Conservation (phyloP, 1,140 invertebrate species). For the Cataglyphis hispanica region DNA sequence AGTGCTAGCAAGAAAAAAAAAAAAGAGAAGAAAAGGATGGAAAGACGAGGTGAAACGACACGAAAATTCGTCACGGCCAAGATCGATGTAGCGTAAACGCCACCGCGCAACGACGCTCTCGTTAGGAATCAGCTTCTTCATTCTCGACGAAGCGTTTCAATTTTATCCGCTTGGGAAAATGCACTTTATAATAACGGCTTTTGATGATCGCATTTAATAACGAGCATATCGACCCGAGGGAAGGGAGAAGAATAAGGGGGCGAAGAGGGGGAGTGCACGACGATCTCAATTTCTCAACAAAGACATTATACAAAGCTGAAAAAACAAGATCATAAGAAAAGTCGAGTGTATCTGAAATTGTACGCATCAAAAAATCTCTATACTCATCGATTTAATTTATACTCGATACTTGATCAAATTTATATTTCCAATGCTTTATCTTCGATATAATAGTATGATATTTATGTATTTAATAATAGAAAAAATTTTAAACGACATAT, state of each 20-base stretch:
- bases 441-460: not conserved
- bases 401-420: too few relatives aligned
- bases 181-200: constrained; percentile 16
- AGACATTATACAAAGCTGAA: not conserved
- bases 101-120: constrained; percentile 31
- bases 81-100: constrained; percentile 67
- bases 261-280: not conserved
- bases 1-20: not conserved
- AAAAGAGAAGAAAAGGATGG: constrained; percentile 16
- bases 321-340: constrained; percentile 1
- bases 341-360: not conserved
- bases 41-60: constrained; percentile 42
- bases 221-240: not conserved
- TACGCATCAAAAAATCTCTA: not conserved
- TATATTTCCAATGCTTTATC: not conserved
- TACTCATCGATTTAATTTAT: too few relatives aligned
- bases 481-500: not conserved
- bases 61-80: constrained; percentile 66
- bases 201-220: constrained; percentile 39
- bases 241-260: too few relatives aligned
- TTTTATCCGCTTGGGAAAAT: constrained; percentile 43
- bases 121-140: constrained; percentile 52
- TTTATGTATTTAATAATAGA: not conserved
- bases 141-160: constrained; percentile 9
- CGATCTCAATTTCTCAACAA: constrained; percentile 10